Percentiles rank a stretch among this genome's conserved stretches.
phyloP scores from a whole-genome alignment of 2,797 vertebrate species.

The Cygnus olor region DNA sequence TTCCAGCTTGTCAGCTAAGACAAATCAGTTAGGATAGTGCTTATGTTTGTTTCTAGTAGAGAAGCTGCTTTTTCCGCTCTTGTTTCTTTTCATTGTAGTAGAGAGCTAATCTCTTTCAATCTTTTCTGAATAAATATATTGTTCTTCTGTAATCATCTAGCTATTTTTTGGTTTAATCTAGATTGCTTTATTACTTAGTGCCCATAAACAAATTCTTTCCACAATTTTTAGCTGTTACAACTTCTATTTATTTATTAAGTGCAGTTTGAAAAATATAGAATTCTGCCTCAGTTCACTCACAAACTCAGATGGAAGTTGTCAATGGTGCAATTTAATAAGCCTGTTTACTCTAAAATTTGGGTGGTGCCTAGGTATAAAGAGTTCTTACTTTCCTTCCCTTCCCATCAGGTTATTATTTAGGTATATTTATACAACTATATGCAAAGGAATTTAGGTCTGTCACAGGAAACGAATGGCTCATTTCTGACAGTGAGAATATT shows the following conservation, averaged over 20 bases:
- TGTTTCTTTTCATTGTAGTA: background rate
- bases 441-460: background rate
- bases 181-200: background rate
- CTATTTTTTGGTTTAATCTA: background rate
- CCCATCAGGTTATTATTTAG: background rate
- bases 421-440: background rate
- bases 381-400: background rate
- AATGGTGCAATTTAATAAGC: background rate
- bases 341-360: background rate
- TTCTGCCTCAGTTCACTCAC: background rate
- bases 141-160: background rate
- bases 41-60: background rate
- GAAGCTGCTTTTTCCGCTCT: background rate
- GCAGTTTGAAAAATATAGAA: background rate
- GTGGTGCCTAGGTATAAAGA: background rate
- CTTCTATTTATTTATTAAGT: background rate
- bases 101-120: background rate
- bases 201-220: background rate
- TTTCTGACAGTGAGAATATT: background rate
- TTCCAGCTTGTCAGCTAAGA: background rate
- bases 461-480: background rate
- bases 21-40: background rate
- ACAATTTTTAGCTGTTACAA: background rate
- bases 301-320: background rate
- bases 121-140: constrained; percentile 3